Evolutionary conservation across 2,888 invertebrate genomes (phyloP).

Genomic region (Vesta saturnalis): DNA sequence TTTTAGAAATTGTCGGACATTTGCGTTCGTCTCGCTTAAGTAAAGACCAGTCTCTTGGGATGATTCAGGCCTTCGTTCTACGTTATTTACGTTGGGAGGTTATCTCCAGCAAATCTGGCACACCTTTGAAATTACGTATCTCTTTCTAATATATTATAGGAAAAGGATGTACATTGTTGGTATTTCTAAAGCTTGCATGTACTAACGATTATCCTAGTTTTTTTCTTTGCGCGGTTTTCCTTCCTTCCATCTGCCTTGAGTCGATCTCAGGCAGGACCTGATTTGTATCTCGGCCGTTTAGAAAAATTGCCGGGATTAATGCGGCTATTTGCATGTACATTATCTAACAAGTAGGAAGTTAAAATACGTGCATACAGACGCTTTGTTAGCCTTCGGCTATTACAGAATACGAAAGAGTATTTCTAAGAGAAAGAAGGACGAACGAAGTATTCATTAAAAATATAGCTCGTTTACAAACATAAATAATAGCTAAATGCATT

Average conservation of each 20-base stretch:
- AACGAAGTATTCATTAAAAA: slow-evolving; percentile 13
- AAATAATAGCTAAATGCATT: slow-evolving; percentile 10
- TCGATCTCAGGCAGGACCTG: slow-evolving; percentile 17
- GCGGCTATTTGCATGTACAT: slow-evolving; percentile 30
- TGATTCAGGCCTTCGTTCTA: slow-evolving; percentile 44
- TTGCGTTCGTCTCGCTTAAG: slow-evolving; percentile 43
- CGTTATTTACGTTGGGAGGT: slow-evolving; percentile 48
- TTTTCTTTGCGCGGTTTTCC: slow-evolving; percentile 22
- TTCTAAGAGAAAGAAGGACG: neutral
- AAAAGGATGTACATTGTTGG: slow-evolving; percentile 34
- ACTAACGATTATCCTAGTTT: slow-evolving; percentile 33
- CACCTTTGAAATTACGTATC: slow-evolving; percentile 44
- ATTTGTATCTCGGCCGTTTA: slow-evolving; percentile 29
- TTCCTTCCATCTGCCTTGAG: neutral
- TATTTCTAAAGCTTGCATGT: slow-evolving; percentile 39
- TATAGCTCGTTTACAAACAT: slow-evolving; percentile 12
- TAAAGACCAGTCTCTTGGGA: slow-evolving; percentile 41
- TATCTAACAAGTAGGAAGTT: slow-evolving; percentile 23
- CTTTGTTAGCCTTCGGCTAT: slow-evolving; percentile 9
- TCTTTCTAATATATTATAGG: slow-evolving; percentile 31
- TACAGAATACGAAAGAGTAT: neutral
- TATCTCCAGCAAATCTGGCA: slow-evolving; percentile 47
- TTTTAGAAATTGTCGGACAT: slow-evolving; percentile 43
- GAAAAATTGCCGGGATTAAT: slow-evolving; percentile 32
- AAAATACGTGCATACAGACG: slow-evolving; percentile 13